Percentiles rank a stretch among this genome's conserved stretches.
These are phyloP conservation scores for Smutsia gigantea DNA, from an alignment of 2,797 vertebrate species.

Conservation along the genomic window DNA sequence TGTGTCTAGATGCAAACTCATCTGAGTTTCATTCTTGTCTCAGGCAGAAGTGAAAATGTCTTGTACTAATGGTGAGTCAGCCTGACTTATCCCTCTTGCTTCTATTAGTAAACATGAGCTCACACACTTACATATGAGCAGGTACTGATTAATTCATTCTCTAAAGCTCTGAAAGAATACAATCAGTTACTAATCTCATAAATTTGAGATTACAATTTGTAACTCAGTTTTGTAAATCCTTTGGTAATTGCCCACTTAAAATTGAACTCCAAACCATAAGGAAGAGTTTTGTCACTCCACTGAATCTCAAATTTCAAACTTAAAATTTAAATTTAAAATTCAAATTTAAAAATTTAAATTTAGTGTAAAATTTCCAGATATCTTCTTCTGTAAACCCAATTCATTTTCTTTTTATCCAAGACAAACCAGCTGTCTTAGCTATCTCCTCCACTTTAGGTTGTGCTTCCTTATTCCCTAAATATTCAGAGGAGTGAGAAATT, in stretches of 20 bases:
- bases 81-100: not conserved
- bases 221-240: not conserved
- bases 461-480: not conserved
- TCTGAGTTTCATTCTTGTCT: not conserved
- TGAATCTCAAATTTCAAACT: not conserved
- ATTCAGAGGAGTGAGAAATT: not conserved
- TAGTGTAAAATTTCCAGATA: not conserved
- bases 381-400: not conserved
- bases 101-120: not conserved
- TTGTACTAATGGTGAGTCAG: not conserved
- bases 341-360: not conserved
- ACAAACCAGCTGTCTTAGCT: not conserved
- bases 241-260: not conserved
- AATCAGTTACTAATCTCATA: not conserved
- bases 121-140: not conserved
- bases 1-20: not conserved
- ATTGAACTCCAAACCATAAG: not conserved
- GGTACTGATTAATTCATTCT: not conserved
- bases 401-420: not conserved
- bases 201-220: not conserved
- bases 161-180: not conserved
- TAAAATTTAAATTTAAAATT: too few relatives aligned
- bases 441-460: not conserved
- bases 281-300: not conserved
- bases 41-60: not conserved